Percentiles rank a stretch among this genome's conserved stretches.
Evolutionary conservation across 1,140 invertebrate species (phyloP).

Genomic region (Drosophila repleta): DNA sequence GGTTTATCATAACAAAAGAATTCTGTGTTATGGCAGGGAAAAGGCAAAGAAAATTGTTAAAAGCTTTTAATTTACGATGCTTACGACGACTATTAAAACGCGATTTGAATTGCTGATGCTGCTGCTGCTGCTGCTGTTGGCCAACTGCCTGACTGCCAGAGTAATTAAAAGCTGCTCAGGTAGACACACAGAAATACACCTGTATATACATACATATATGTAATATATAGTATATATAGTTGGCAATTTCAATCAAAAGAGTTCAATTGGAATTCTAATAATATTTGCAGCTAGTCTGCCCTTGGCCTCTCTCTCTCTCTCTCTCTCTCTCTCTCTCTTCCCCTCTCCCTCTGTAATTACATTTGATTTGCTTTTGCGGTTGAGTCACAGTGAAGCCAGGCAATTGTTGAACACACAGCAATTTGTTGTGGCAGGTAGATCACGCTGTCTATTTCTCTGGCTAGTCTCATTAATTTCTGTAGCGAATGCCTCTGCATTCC

Average conservation of each 20-base stretch:
- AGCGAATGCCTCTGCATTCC: constrained; percentile 52
- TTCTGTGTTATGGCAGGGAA: constrained; percentile 8
- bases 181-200: not conserved
- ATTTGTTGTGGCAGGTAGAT: constrained; percentile 44
- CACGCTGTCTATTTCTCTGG: constrained; percentile 16
- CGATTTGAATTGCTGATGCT: constrained; percentile 62
- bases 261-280: constrained; percentile 33
- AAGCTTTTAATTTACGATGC: constrained; percentile 49
- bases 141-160: constrained; percentile 16
- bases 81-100: constrained; percentile 53
- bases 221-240: not conserved
- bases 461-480: constrained; percentile 71
- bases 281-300: constrained; percentile 33
- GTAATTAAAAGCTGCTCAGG: constrained; percentile 39
- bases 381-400: constrained; percentile 44
- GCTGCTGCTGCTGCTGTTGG: not conserved
- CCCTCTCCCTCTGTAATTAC: constrained; percentile 58
- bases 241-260: constrained; percentile 23
- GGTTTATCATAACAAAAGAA: constrained; percentile 48
- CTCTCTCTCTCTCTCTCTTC: no score
- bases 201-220: not conserved
- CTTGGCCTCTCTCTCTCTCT: constrained; percentile 24
- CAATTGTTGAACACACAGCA: constrained; percentile 31
- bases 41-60: constrained; percentile 37
- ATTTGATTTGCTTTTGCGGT: constrained; percentile 70